Evolutionary conservation across 2,113 vertebrate species (phyloP).

Genomic region (Paratilapia polleni): DNA sequence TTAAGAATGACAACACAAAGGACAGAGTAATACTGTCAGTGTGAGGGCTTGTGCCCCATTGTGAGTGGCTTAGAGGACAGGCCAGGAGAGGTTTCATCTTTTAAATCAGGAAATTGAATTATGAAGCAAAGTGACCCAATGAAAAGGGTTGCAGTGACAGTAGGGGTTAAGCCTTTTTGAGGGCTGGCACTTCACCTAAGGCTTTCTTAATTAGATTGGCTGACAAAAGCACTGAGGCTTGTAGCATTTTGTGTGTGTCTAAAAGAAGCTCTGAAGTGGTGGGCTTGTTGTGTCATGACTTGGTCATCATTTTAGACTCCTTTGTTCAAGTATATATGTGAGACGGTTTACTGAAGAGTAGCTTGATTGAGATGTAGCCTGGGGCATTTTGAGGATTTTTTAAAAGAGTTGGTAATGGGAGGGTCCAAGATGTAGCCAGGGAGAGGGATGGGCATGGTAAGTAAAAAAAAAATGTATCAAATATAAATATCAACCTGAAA

Average conservation of each 20-base stretch:
- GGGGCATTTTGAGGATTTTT: not conserved
- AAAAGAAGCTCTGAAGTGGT: constrained; percentile 10
- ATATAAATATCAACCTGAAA: no score
- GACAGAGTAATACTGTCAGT: constrained; percentile 56
- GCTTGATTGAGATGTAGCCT: not conserved
- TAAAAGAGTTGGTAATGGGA: no score
- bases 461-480: not conserved
- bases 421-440: no score
- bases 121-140: constrained; percentile 56
- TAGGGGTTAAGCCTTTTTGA: constrained; percentile 62
- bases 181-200: constrained; percentile 61
- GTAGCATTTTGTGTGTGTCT: constrained; percentile 3
- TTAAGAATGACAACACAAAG: constrained; percentile 54
- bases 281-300: constrained; percentile 40
- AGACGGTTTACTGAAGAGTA: not conserved
- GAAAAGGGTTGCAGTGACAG: constrained; percentile 43
- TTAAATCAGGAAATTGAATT: constrained; percentile 61
- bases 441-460: not conserved
- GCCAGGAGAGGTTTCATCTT: constrained; percentile 48
- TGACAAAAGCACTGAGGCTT: constrained; percentile 34
- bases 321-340: constrained; percentile 5
- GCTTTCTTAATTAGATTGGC: constrained; percentile 67
- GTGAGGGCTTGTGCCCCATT: constrained; percentile 30
- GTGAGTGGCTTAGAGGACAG: constrained; percentile 38
- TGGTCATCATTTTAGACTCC: constrained; percentile 5